Evolutionary conservation across 2,888 invertebrate species (phyloP).

Genomic region (Gisinianus flammeolus): DNA sequence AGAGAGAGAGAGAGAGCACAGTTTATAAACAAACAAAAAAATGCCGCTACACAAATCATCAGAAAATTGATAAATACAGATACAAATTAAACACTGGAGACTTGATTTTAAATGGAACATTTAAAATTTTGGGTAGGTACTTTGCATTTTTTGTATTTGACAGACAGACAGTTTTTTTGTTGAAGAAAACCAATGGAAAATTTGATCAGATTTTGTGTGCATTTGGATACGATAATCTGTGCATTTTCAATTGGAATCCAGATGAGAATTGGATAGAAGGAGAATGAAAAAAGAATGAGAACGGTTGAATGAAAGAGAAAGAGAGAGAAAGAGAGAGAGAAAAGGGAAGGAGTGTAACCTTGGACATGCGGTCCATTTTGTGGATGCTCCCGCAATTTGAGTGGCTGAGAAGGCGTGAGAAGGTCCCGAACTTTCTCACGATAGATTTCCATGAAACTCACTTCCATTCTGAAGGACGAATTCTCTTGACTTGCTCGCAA

Average conservation of each 20-base stretch:
- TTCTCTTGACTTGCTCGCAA: slow-evolving; percentile 45
- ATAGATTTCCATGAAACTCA: slow-evolving; percentile 67
- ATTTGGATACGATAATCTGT: too few relatives aligned
- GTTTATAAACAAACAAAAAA: too few relatives aligned
- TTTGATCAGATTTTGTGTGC: too few relatives aligned
- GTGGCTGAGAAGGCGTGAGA: slow-evolving; percentile 63
- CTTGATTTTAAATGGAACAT: background rate
- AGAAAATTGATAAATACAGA: background rate
- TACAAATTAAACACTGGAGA: background rate
- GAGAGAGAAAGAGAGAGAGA: background rate
- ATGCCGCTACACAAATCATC: background rate
- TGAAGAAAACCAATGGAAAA: too few relatives aligned
- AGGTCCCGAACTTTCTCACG: slow-evolving; percentile 76
- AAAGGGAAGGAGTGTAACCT: slow-evolving; percentile 65
- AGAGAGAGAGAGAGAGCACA: too few relatives aligned
- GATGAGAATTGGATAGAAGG: too few relatives aligned
- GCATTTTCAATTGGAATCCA: too few relatives aligned
- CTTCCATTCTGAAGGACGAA: slow-evolving; percentile 53
- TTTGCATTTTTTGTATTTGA: too few relatives aligned
- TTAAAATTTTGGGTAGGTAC: too few relatives aligned
- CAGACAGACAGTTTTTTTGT: too few relatives aligned
- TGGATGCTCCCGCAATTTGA: slow-evolving; percentile 81
- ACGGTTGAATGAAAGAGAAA: background rate
- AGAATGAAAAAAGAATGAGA: background rate
- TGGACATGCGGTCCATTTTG: slow-evolving; percentile 79